phyloP scores from a whole-genome alignment of 2,888 invertebrate species.

The Drosophila macrospina region DNA sequence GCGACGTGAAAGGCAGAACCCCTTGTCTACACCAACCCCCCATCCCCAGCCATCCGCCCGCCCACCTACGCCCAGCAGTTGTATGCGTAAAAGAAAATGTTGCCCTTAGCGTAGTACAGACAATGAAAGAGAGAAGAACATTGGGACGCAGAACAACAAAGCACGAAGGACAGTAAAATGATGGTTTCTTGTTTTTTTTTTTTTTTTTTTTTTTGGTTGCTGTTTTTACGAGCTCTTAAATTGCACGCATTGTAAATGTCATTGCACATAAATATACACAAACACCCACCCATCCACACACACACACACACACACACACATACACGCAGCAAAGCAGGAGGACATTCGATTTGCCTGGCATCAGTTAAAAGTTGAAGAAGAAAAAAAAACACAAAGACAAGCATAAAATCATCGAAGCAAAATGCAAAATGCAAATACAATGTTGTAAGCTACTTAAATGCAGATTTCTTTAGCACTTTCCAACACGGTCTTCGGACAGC shows the following conservation, averaged over 20 bases:
- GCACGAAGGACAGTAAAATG: constrained; percentile 41
- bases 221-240: constrained; percentile 61
- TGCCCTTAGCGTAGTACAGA: constrained; percentile 15
- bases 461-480: constrained; percentile 26
- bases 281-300: constrained; percentile 11
- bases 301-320: constrained; percentile 3
- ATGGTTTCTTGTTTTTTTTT: constrained; percentile 1
- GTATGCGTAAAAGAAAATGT: constrained; percentile 39
- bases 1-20: constrained; percentile 14
- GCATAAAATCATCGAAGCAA: constrained; percentile 28
- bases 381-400: constrained; percentile 9
- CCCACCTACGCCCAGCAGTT: background rate
- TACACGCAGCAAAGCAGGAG: background rate
- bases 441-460: constrained; percentile 45
- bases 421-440: constrained; percentile 23
- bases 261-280: constrained; percentile 28
- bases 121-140: constrained; percentile 8
- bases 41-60: background rate
- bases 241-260: constrained; percentile 54
- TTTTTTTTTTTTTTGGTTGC: constrained; percentile 35
- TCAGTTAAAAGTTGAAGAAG: constrained; percentile 27
- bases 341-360: constrained; percentile 17
- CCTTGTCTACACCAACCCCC: background rate
- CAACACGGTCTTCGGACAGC: constrained; percentile 11
- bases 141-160: constrained; percentile 14